Base-by-base conservation (phyloP, 30 jellyfish, hydroid and myxozoan species). In the Hydractinia echinata region DNA sequence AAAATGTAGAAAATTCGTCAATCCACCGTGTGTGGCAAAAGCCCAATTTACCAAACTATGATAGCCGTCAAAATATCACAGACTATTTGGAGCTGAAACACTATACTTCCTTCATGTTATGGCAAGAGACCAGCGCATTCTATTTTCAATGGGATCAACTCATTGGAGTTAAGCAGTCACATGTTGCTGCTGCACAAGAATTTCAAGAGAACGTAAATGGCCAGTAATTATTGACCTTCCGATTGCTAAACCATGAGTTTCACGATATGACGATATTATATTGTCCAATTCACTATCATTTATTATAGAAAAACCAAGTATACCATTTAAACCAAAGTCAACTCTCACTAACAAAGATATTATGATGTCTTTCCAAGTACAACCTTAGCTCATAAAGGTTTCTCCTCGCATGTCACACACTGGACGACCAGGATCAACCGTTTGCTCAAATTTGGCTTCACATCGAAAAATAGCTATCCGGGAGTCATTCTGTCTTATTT, bases 21-120 rank as follows among this genome's bases (percentile, higher is more conserved):
- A 83, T 83, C 10, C 89, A 74, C 50, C 86, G 76, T 83, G 91
- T 72, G 72, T 83, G 53, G 72, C 87, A 53, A 83, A 64, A 19
- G 76, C 72, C 91, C 86, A 73, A 50, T 74, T 73, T 67, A 74
- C 83, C 66, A 83, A 61, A 61, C 85, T 64, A 66, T 83, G 91
- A 66, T 83, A 77, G n/a, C 91, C 87, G 52, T 83, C 87, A 49
- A 80, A 74, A 83, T 83, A 86, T 86, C 87, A 83, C 39, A 73
- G 91, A 72, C 85, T 64, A 74, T 74, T 73, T 13, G 87, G 91
- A 13, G 85, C 74, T 39, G 87, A 61, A 55, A 83, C 87, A 44
- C 79, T 73, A 74, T 74, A 83, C 53, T 54, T 82, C 61, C 81
- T 83, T 81, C 91, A 15, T 49, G 48, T 49, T 18, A 83, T 77